phyloP scores from a whole-genome alignment of 2,888 invertebrate genomes.

The Heliconius ethilla region DNA sequence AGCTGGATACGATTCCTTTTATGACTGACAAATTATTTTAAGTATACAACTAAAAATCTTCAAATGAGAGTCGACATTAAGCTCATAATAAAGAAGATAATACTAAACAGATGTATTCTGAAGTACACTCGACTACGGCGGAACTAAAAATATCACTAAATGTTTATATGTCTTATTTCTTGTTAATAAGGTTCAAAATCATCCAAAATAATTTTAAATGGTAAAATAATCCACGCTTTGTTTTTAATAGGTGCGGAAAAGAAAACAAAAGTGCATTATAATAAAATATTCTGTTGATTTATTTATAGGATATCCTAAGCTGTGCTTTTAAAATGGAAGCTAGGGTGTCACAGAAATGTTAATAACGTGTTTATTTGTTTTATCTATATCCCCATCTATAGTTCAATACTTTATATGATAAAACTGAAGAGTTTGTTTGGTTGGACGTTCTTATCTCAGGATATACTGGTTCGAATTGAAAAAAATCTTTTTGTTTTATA shows the following conservation, averaged over 20 bases:
- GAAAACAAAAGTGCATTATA: slow-evolving; percentile 23
- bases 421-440: not conserved
- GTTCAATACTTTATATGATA: not conserved
- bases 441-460: not conserved
- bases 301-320: slow-evolving; percentile 16
- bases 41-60: slow-evolving; percentile 4
- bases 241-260: slow-evolving; percentile 27
- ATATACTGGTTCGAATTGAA: not conserved
- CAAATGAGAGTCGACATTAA: slow-evolving; percentile 10
- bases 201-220: not conserved
- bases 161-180: not conserved
- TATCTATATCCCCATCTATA: not conserved
- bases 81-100: slow-evolving; percentile 31
- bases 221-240: not conserved
- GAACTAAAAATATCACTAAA: not conserved
- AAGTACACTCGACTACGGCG: slow-evolving; percentile 17
- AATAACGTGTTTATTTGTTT: not conserved
- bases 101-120: slow-evolving; percentile 33
- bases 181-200: not conserved
- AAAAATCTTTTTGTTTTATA: not conserved
- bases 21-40: not conserved
- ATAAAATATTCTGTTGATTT: slow-evolving; percentile 31
- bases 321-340: not conserved
- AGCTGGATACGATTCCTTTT: not conserved
- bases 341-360: not conserved